Evolutionary conservation across 2,113 vertebrate species (phyloP).

Genomic region (Xenus cinereus): DNA sequence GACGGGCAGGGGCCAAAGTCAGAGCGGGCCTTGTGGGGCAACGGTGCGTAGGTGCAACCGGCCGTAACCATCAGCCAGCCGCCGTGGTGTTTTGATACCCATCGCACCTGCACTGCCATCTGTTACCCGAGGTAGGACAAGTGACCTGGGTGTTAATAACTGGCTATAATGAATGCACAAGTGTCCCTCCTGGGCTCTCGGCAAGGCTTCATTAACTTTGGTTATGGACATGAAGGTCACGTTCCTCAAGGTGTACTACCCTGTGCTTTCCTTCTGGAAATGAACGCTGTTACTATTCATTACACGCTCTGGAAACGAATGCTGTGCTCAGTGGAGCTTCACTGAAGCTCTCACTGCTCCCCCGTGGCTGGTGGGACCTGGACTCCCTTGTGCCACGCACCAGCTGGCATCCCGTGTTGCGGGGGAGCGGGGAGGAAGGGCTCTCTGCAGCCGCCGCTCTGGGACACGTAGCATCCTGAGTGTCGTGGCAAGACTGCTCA

Average conservation of each 20-base stretch:
- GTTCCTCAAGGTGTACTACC: neutral
- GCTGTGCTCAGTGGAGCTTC: neutral
- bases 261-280: neutral
- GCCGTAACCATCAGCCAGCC: too few species aligned
- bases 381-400: accelerated
- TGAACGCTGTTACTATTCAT: neutral
- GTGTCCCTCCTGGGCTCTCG: neutral
- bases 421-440: neutral
- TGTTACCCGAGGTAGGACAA: neutral
- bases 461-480: neutral
- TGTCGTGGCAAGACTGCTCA: neutral
- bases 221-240: neutral
- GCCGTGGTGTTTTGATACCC: neutral
- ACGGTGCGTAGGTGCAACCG: accelerated
- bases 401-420: accelerated
- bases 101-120: neutral
- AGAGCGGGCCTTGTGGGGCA: neutral
- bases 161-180: neutral
- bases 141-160: neutral
- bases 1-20: neutral
- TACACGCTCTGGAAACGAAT: accelerated
- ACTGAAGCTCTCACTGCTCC: neutral
- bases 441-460: neutral
- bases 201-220: neutral
- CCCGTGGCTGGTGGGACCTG: neutral